These are phyloP conservation scores for Phaetusa simplex DNA, from an alignment of 2,113 vertebrate species.

Conservation along the genomic window DNA sequence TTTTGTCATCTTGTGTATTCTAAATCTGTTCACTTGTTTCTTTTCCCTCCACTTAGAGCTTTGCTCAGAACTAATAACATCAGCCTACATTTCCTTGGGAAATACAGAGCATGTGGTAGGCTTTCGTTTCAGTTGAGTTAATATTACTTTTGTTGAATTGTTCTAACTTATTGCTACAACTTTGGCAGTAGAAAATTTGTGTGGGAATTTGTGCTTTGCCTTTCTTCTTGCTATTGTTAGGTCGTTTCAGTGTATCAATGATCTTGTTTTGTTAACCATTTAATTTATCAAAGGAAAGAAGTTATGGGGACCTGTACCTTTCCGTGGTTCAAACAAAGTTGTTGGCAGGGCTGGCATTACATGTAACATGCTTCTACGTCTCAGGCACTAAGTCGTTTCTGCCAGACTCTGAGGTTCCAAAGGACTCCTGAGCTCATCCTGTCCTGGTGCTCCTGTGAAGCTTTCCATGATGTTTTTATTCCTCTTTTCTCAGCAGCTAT, in stretches of 20 bases:
- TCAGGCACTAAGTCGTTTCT: not conserved
- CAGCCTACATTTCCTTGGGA: not conserved
- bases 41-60: not conserved
- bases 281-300: not conserved
- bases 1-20: not conserved
- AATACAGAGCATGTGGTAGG: not conserved
- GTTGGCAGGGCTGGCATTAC: not conserved
- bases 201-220: not conserved
- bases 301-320: not conserved
- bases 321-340: not conserved
- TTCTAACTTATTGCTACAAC: not conserved
- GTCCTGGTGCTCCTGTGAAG: not conserved
- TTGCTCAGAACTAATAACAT: not conserved
- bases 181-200: not conserved
- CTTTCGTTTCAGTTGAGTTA: not conserved
- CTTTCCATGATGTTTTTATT: not conserved
- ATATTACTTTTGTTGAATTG: not conserved
- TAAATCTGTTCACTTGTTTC: not conserved
- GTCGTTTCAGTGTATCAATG: not conserved
- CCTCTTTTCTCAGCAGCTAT: not conserved
- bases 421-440: not conserved
- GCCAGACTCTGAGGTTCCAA: not conserved
- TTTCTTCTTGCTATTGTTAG: not conserved
- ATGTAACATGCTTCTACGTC: not conserved
- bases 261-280: not conserved